Evolutionary conservation across 2,888 invertebrate species (phyloP).

Genomic region (Acanthoscelides obtectus): DNA sequence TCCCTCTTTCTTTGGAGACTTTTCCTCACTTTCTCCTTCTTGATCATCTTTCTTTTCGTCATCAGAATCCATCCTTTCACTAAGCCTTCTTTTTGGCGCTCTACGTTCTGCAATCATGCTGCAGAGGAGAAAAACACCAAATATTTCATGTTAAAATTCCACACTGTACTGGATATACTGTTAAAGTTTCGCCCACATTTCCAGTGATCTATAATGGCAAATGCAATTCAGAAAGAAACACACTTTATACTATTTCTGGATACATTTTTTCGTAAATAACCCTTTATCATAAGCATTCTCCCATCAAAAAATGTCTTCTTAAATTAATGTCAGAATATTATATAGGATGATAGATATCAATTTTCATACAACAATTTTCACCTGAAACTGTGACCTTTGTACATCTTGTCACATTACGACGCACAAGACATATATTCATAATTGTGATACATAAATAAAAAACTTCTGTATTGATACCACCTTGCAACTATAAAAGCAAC

Average conservation of each 20-base stretch:
- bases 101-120: constrained; percentile 32
- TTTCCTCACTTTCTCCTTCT: constrained; percentile 27
- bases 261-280: no score
- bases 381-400: no score
- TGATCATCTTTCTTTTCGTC: constrained; percentile 32
- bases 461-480: no score
- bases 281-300: no score
- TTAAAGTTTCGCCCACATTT: background rate
- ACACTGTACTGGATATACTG: background rate
- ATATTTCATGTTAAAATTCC: background rate
- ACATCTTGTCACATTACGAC: no score
- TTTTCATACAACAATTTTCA: no score
- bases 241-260: background rate
- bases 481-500: no score
- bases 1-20: constrained; percentile 22
- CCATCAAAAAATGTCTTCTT: no score
- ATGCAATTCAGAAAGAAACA: background rate
- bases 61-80: constrained; percentile 22
- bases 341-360: no score
- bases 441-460: no score
- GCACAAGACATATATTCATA: no score
- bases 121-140: constrained; percentile 3
- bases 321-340: no score
- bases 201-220: background rate
- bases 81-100: constrained; percentile 22